Evolutionary conservation across 2,888 invertebrate species (phyloP).

Genomic region (Diarsia mendica): DNA sequence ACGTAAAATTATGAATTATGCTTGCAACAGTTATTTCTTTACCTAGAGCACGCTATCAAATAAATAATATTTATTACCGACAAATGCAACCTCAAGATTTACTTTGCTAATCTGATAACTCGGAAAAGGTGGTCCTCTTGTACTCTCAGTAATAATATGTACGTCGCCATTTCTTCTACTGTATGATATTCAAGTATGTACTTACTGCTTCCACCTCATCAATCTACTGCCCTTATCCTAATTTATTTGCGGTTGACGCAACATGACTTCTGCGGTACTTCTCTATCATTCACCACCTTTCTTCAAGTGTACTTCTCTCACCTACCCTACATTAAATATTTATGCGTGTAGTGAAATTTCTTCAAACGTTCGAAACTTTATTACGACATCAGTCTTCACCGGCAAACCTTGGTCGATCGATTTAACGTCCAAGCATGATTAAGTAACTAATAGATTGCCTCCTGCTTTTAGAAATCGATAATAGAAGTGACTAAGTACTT

Average conservation of each 20-base stretch:
- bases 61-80: too few species aligned
- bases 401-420: constrained; percentile 52
- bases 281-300: not conserved
- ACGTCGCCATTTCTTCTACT: not conserved
- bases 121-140: not conserved
- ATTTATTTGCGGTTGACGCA: not conserved
- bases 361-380: constrained; percentile 26
- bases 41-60: too few species aligned
- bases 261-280: not conserved
- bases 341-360: constrained; percentile 11
- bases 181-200: not conserved
- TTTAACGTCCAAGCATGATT: constrained; percentile 47
- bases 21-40: not conserved
- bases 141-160: not conserved
- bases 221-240: not conserved
- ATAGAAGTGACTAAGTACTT: constrained; percentile 28
- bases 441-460: constrained; percentile 48
- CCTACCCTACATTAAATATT: not conserved
- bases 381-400: constrained; percentile 38
- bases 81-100: not conserved
- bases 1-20: constrained; percentile 3
- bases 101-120: not conserved
- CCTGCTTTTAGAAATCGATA: constrained; percentile 53
- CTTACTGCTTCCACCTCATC: not conserved
- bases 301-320: not conserved